These are phyloP conservation scores for Anneissia japonica DNA, from an alignment of 35 echinoderm and acorn worm genomes.

Conservation along the genomic window DNA sequence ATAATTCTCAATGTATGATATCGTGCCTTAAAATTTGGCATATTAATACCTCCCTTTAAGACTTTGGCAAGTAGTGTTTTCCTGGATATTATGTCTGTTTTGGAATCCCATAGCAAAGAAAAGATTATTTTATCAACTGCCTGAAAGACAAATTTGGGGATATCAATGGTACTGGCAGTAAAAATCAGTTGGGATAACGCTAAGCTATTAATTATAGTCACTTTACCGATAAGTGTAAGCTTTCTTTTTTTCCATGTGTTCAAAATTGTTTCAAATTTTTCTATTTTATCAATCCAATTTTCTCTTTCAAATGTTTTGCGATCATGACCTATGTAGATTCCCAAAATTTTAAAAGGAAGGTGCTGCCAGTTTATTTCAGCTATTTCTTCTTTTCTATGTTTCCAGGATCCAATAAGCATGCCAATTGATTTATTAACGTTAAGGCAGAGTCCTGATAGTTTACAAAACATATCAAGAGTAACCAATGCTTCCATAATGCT, in stretches of 20 bases:
- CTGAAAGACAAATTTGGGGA: conserved; percentile 1
- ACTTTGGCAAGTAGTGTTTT: no score
- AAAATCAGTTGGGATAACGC: background rate
- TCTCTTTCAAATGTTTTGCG: background rate
- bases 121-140: background rate
- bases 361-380: background rate
- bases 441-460: conserved; percentile 3
- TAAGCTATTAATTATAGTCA: background rate
- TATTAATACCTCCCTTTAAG: no score
- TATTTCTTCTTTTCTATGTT: background rate
- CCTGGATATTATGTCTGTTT: no score
- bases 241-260: background rate
- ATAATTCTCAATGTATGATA: no score
- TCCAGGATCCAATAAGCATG: background rate
- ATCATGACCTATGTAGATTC: conserved; percentile 9
- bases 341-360: background rate
- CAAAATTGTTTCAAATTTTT: background rate
- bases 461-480: background rate
- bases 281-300: conserved; percentile 9
- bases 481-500: background rate
- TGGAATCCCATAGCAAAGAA: conserved; percentile 5
- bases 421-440: conserved; percentile 18
- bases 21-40: no score
- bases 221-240: conserved; percentile 8
- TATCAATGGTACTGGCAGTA: background rate